Base-by-base conservation (phyloP, 2,113 vertebrate species). In the Brienomyrus brachyistius region DNA sequence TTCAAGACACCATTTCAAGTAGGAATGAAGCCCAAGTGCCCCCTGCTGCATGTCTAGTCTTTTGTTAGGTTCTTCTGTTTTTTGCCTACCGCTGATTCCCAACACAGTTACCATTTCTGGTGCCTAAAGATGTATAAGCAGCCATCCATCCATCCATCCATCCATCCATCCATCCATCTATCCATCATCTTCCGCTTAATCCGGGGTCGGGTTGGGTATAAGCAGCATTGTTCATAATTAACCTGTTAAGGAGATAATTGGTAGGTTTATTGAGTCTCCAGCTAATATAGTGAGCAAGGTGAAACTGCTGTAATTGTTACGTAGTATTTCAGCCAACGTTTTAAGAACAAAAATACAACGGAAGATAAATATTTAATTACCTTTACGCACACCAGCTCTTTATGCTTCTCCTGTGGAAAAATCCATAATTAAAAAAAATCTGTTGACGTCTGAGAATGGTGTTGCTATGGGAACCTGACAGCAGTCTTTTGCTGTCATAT, bases 401-500 rank as follows among this genome's bases (percentile, higher is more conserved):
- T 31, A 15, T 10, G 82, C n/a, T 15, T 51, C 47, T 51, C 51
- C 50, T 35, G n/a, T 87, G 85, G 50, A 35, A 87, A 87, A 87
- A 87, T 86, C 50, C 51, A 35, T 87, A 31, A 40, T 35, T 35
- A 43, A 80, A 80, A 86, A 54, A 17, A 87, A 52, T 31, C 50
- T 40, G 17, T 35, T 86, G 85, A 56, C 51, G 82, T 48, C 11
- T 21, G 7, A 88, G 40, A 31, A 19, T 45, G 19, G 21, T 66
- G 87, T 88, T 66, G 56, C 87, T 45, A 62, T 66, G 87, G 87
- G 9, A 88, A 88, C 35, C 19, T 88, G 52, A 88, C n/a, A 66
- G 52, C 52, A 62, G n/a, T 19, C 56, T 88, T 88, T 84, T 62
- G 31, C 56, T 31, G 52, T 56, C 77, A 23, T 59, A 89, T 89